Evolutionary conservation across 2,797 vertebrate genomes (phyloP), one percentile per base, ranked within the genome.

Genomic region (Microctenopoma lineatum): DNA sequence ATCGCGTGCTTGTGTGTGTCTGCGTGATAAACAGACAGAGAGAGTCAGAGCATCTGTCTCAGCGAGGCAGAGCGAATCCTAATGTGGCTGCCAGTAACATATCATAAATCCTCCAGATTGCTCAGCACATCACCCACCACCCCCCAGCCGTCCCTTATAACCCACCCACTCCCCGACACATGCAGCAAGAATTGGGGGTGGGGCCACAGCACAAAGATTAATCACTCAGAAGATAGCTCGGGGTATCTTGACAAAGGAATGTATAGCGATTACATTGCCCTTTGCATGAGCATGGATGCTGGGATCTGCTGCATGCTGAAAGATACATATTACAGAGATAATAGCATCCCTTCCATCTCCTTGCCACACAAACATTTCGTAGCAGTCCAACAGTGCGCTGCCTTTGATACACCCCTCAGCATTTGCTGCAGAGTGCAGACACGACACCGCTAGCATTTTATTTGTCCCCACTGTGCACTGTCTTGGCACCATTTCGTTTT

Each of bases 81-180:
- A 87, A 87, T 85, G 76, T 75, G 83, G 65, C 59, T 77, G 85
- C 85, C 56, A 59, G 83, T 57, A 81, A 70, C 80, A 59, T 80
- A 77, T 84, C 87, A 90, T 91, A 91, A 92, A 91, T 92, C 81
- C 84, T 86, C 66, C 76, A 77, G 71, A 84, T 78, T 53, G 27
- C 65, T 58, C 50, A 26, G 57, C 85, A 59, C 46, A 32, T 32
- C 29, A 32, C 29, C 4, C 29, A 5, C 52, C 59, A 80, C 77
- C 60, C 4, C 52, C 59, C 46, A 21, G 21, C 21, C 21, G 21
- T 63, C 39, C 26, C 47, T 52, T 26, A 64, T 66, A 45, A 44
- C 65, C 57, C 69, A 6, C 72, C 68, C 60, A 44, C 38, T 50
- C 57, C 45, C 39, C 50, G 47, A 38, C 46, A 64, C 36, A 66